Conservation (phyloP, 2,113 vertebrate genomes). For the Sialia sialis region DNA sequence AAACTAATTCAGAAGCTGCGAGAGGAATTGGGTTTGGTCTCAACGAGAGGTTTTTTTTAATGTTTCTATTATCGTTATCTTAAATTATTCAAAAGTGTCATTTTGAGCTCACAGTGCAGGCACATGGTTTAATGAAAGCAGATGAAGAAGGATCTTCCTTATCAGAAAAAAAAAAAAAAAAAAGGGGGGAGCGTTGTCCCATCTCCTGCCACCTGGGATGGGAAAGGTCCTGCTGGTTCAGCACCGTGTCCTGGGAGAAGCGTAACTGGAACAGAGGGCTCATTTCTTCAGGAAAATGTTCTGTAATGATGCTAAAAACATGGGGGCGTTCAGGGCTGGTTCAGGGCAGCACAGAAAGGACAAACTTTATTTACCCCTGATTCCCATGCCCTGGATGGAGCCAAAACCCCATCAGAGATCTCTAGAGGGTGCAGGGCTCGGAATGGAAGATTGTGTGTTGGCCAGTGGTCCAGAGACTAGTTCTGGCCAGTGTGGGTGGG, state of each 20-base stretch:
- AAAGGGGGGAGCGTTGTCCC: background rate
- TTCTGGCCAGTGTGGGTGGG: background rate
- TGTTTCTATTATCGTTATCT: conserved; percentile 59
- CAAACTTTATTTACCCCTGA: background rate
- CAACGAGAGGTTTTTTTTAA: background rate
- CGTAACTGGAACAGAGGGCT: rapidly evolving
- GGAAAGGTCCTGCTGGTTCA: background rate
- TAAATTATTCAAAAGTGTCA: conserved; percentile 59
- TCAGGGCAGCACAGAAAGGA: background rate
- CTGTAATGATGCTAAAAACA: background rate
- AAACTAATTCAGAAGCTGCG: conserved; percentile 31
- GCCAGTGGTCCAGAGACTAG: background rate
- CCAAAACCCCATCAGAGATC: background rate
- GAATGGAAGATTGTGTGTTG: rapidly evolving
- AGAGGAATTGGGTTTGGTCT: conserved; percentile 17
- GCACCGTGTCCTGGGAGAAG: rapidly evolving
- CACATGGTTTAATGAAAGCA: conserved; percentile 19
- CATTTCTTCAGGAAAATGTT: background rate
- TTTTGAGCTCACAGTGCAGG: conserved; percentile 11
- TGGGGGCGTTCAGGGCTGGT: background rate
- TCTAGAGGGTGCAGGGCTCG: rapidly evolving
- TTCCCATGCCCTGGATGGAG: background rate
- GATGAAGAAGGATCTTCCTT: background rate
- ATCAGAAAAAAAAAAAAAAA: background rate
- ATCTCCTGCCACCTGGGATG: background rate